Conservation (phyloP, 2,113 vertebrate species). For the Microcebus griseorufus region DNA sequence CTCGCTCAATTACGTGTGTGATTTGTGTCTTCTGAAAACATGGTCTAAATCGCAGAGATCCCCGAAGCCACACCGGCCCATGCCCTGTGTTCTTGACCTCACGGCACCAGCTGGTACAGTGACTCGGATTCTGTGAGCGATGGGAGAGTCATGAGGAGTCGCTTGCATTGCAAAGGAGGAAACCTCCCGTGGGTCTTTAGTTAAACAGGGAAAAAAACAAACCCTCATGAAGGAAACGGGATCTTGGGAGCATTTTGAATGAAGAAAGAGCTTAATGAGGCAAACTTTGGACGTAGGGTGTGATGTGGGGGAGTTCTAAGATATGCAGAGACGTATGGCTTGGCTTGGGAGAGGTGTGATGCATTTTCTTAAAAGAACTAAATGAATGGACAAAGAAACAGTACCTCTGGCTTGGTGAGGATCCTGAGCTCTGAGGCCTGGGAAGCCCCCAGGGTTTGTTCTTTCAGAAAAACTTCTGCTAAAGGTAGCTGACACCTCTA, state of each 20-base stretch:
- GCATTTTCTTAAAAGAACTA: not conserved
- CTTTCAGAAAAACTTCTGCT: not conserved
- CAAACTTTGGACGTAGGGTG: not conserved
- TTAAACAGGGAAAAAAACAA: not conserved
- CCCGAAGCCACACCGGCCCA: not conserved
- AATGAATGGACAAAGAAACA: not conserved
- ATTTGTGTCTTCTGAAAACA: not conserved
- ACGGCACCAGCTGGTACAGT: not conserved
- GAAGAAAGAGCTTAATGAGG: not conserved
- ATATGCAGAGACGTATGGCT: not conserved
- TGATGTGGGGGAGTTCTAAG: not conserved
- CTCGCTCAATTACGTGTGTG: not conserved
- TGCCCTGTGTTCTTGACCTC: not conserved
- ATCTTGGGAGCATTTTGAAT: not conserved
- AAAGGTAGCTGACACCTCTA: too few relatives aligned
- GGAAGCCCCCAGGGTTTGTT: not conserved
- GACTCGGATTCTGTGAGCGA: too few relatives aligned
- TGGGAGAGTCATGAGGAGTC: not conserved
- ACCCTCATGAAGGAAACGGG: not conserved
- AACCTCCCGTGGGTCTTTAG: not conserved
- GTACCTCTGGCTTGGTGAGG: not conserved
- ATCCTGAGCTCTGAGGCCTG: not conserved
- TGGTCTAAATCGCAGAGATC: not conserved
- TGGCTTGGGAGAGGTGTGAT: not conserved
- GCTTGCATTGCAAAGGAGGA: not conserved